Conservation (phyloP, 2,113 vertebrate species). For the Beaufortia kweichowensis region DNA sequence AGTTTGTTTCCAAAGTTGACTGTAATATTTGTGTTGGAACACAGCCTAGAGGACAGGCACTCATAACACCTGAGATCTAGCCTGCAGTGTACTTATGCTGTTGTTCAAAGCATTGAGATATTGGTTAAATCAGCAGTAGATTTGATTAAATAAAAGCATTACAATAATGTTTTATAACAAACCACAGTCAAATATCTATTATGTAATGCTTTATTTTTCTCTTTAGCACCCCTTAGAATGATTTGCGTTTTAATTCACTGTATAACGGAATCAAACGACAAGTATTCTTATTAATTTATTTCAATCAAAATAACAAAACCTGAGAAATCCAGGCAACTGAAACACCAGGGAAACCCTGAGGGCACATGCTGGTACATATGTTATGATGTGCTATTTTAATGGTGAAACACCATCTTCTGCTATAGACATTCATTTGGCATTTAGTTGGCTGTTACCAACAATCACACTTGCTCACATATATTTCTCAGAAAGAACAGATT, state of each 20-base stretch:
- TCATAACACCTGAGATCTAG: too few relatives aligned
- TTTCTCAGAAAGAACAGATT: background rate
- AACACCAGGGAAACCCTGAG: slow-evolving; percentile 26
- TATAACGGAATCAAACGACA: background rate
- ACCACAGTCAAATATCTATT: too few relatives aligned
- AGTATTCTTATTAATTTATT: background rate
- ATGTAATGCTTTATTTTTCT: too few relatives aligned
- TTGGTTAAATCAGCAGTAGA: background rate
- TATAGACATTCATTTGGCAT: slow-evolving; percentile 14
- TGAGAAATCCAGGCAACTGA: slow-evolving; percentile 31
- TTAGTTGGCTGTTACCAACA: background rate
- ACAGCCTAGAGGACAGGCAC: background rate
- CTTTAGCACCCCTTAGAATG: too few relatives aligned
- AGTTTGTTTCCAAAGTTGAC: background rate
- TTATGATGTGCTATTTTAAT: slow-evolving; percentile 19
- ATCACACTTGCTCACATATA: background rate
- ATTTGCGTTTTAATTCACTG: too few relatives aligned
- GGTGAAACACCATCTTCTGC: background rate
- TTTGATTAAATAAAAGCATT: too few relatives aligned
- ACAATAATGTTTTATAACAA: too few relatives aligned
- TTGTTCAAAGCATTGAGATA: too few relatives aligned
- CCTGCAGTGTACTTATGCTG: background rate
- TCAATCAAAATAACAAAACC: slow-evolving; percentile 52
- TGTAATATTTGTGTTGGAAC: background rate
- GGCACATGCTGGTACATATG: slow-evolving; percentile 5